These are phyloP conservation scores for Anarrhichthys ocellatus DNA, from an alignment of 2,113 vertebrate species.

Conservation along the genomic window DNA sequence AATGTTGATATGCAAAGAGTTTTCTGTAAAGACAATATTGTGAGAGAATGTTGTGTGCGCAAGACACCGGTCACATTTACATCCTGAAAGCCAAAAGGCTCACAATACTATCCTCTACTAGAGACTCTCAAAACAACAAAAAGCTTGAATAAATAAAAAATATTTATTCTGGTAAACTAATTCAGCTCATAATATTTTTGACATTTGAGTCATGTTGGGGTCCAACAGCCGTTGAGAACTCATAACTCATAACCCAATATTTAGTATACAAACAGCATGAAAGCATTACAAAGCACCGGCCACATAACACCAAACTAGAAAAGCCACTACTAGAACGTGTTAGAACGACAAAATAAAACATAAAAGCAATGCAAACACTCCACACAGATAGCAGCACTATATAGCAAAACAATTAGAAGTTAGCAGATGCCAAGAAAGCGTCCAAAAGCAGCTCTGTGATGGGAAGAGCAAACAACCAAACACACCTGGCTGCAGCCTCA, in stretches of 20 bases:
- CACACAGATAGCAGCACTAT: not conserved
- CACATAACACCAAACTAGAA: not conserved
- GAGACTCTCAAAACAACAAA: not conserved
- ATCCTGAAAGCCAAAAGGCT: not conserved
- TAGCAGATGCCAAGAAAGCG: not conserved
- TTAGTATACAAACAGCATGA: not conserved
- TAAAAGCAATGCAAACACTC: not conserved
- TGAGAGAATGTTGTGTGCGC: not conserved
- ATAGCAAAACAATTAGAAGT: not conserved
- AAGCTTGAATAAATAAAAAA: not conserved
- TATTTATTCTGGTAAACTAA: not conserved
- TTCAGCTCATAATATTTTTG: not conserved
- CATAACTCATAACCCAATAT: not conserved
- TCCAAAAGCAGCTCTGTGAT: not conserved
- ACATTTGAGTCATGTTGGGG: not conserved
- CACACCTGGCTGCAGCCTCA: not conserved
- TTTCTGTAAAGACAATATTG: constrained; percentile 1
- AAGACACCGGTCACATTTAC: not conserved
- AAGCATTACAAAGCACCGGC: not conserved
- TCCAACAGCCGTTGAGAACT: not conserved
- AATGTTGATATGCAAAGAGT: not conserved
- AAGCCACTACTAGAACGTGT: not conserved
- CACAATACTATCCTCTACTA: not conserved
- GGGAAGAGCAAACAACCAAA: not conserved
- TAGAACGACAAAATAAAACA: not conserved